These are phyloP conservation scores for Cladopsammia gracilis DNA, from an alignment of 64 coral and sea anemone species.

Conservation along the genomic window DNA sequence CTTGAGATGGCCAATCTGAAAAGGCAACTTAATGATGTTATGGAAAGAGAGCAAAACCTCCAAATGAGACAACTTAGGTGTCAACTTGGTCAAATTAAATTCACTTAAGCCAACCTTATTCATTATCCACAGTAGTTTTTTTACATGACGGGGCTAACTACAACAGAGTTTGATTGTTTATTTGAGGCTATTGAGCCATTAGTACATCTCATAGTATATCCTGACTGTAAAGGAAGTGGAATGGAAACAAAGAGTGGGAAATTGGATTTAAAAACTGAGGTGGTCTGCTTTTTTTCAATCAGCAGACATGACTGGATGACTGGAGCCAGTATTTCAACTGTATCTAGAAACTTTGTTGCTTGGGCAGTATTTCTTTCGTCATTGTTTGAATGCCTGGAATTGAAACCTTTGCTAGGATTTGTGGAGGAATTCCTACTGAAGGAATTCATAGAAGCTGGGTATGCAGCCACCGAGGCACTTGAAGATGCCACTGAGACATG, in stretches of 20 bases:
- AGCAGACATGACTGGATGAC: neutral
- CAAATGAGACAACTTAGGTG: neutral
- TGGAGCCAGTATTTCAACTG: slow-evolving; percentile 17
- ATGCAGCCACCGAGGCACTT: too few species aligned
- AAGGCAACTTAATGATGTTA: too few species aligned
- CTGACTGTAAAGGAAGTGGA: slow-evolving; percentile 35
- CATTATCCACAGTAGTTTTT: slow-evolving; percentile 3
- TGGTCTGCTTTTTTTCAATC: slow-evolving; percentile 38
- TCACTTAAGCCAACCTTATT: neutral
- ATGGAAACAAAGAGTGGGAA: neutral
- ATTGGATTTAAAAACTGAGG: slow-evolving; percentile 36
- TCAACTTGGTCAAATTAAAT: neutral
- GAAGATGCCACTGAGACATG: neutral
- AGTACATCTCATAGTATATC: slow-evolving; percentile 8
- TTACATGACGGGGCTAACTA: slow-evolving; percentile 32
- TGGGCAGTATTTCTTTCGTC: slow-evolving; percentile 58
- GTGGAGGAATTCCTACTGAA: slow-evolving; percentile 18
- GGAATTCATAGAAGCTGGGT: slow-evolving; percentile 18
- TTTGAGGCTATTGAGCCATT: slow-evolving; percentile 56
- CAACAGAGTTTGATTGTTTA: slow-evolving; percentile 50
- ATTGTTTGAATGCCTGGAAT: slow-evolving; percentile 46
- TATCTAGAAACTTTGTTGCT: slow-evolving; percentile 21
- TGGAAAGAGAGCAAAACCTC: too few species aligned
- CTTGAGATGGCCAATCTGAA: too few species aligned
- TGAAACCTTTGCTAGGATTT: slow-evolving; percentile 17